Conservation (phyloP, 2,797 vertebrate species). For the Morus bassanus region DNA sequence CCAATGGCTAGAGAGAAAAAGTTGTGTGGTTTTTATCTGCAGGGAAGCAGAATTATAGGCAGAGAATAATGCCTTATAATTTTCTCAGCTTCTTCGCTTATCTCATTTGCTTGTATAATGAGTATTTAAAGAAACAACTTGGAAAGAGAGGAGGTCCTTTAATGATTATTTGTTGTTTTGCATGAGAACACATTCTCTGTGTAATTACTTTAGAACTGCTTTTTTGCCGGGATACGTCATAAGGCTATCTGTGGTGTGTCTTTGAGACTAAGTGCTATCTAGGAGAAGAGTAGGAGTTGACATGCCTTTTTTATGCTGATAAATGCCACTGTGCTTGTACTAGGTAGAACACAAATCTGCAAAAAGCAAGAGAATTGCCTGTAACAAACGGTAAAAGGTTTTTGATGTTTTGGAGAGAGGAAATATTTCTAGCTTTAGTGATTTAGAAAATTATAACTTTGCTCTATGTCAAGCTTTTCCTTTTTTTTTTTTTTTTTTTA, state of each 20-base stretch:
- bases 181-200: constrained; percentile 26
- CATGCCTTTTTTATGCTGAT: neutral
- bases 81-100: constrained; percentile 28
- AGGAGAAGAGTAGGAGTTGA: constrained; percentile 6
- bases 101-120: constrained; percentile 16
- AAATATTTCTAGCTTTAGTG: neutral
- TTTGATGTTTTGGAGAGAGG: neutral
- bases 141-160: neutral
- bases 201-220: constrained; percentile 25
- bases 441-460: neutral
- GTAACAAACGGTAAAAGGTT: neutral
- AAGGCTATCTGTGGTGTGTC: neutral
- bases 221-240: neutral
- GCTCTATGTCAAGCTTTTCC: neutral
- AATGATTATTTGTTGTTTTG: constrained; percentile 39
- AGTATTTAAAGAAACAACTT: constrained; percentile 22
- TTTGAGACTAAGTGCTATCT: neutral
- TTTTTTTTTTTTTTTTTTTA: no score
- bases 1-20: neutral
- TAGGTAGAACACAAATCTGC: neutral
- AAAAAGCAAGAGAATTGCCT: neutral
- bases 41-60: neutral
- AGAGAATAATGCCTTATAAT: neutral
- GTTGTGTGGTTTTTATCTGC: neutral
- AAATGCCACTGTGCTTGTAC: neutral